Evolutionary conservation across 1,140 invertebrate genomes (phyloP).

Genomic region (Papilio polyxenes): DNA sequence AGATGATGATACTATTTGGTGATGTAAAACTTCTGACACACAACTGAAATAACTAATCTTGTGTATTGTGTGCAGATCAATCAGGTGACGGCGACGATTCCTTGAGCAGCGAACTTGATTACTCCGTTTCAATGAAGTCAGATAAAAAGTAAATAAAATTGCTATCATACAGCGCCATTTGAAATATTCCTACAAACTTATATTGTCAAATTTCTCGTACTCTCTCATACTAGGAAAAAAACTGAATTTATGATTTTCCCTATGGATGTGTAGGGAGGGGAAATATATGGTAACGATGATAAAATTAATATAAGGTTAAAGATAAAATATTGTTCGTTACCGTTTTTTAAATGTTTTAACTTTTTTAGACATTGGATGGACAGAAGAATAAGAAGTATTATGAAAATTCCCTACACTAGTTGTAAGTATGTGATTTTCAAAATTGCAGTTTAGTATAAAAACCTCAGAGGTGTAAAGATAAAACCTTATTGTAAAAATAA

Average conservation of each 20-base stretch:
- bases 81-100: constrained; percentile 39
- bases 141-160: constrained; percentile 8
- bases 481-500: background rate
- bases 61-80: constrained; percentile 35
- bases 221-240: no score
- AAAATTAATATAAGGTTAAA: background rate
- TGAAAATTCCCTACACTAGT: constrained; percentile 52
- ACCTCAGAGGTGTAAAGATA: background rate
- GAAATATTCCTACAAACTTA: no score
- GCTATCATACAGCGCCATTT: background rate
- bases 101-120: background rate
- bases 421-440: constrained; percentile 51
- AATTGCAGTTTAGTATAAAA: background rate
- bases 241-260: no score
- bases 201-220: no score
- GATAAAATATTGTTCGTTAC: background rate
- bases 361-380: constrained; percentile 49
- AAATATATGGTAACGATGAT: no score
- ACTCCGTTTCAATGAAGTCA: background rate
- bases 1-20: background rate
- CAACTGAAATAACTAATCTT: background rate
- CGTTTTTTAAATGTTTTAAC: background rate
- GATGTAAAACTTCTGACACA: background rate
- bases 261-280: no score
- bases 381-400: constrained; percentile 50